Conservation (phyloP, 2,888 invertebrate species). For the Eupeodes latifasciatus region DNA sequence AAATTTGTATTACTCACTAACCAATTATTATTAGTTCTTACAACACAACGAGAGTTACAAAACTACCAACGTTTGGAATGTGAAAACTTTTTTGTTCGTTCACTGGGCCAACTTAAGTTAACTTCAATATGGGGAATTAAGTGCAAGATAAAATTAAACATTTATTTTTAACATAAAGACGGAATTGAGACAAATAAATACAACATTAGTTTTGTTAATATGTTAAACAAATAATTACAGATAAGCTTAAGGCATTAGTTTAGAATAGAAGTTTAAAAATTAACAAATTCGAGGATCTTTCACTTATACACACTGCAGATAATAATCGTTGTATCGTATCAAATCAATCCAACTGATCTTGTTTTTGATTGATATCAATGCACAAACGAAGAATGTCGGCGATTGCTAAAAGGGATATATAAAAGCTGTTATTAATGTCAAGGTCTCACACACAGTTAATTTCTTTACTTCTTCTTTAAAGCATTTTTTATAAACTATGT, state of each 20-base stretch:
- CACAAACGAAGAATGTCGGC: slow-evolving; percentile 75
- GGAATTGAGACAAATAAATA: slow-evolving; percentile 20
- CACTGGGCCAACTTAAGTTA: background rate
- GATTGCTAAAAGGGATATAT: slow-evolving; percentile 64
- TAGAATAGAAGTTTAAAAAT: slow-evolving; percentile 39
- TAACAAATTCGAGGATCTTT: slow-evolving; percentile 60
- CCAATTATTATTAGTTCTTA: background rate
- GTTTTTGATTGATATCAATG: slow-evolving; percentile 37
- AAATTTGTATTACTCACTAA: background rate
- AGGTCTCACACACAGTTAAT: slow-evolving; percentile 23
- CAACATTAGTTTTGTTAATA: slow-evolving; percentile 52
- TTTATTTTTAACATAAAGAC: slow-evolving; percentile 1
- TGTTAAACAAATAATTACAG: slow-evolving; percentile 14
- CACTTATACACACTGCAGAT: slow-evolving; percentile 32
- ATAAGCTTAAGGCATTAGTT: slow-evolving; percentile 54
- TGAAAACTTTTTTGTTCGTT: background rate
- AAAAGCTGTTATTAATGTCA: slow-evolving; percentile 46
- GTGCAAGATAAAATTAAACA: background rate
- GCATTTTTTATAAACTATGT: slow-evolving; percentile 32
- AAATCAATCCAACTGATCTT: slow-evolving; percentile 38
- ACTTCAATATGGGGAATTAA: background rate
- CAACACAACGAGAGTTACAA: background rate
- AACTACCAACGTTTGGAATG: background rate
- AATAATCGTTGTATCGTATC: slow-evolving; percentile 35
- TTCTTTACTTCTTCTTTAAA: slow-evolving; percentile 44